These are phyloP conservation scores for Takifugu rubripes DNA, from an alignment of 2,797 vertebrate species.

Conservation along the genomic window DNA sequence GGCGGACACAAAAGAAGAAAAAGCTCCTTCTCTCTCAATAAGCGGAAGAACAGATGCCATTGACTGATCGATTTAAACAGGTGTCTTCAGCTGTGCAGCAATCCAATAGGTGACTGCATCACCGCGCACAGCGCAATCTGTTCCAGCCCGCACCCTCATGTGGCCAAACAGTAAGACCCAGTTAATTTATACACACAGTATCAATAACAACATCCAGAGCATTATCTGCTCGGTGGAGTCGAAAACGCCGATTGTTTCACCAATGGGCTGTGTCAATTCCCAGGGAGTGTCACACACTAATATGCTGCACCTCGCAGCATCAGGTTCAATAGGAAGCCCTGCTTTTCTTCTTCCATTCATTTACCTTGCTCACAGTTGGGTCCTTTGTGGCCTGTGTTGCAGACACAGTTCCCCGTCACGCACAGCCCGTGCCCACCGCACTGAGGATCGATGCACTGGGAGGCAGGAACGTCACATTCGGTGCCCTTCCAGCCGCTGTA, in stretches of 20 bases:
- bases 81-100: conserved; percentile 51
- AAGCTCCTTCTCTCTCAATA: conserved; percentile 28
- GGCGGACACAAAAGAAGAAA: conserved; percentile 44
- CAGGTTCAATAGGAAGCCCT: conserved; percentile 6
- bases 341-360: neutral
- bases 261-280: conserved; percentile 47
- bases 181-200: conserved; percentile 66
- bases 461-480: conserved; percentile 88
- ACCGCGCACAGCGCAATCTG: conserved; percentile 36
- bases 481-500: conserved; percentile 98
- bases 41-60: conserved; percentile 41
- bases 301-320: conserved; percentile 18
- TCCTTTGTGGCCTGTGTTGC: conserved; percentile 94
- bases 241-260: conserved; percentile 71
- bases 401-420: conserved; percentile 89
- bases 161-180: conserved; percentile 55
- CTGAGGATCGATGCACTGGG: conserved; percentile 89
- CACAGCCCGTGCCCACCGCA: conserved; percentile 92
- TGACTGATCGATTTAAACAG: conserved; percentile 61
- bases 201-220: conserved; percentile 66
- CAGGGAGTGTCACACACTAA: conserved; percentile 26
- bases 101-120: conserved; percentile 45
- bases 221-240: conserved; percentile 67
- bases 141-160: conserved; percentile 53
- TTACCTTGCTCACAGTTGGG: conserved; percentile 94